Percentiles rank a stretch among this genome's conserved stretches.
Evolutionary conservation across 2,888 invertebrate species (phyloP).

Genomic region (Campopleginae sp.): DNA sequence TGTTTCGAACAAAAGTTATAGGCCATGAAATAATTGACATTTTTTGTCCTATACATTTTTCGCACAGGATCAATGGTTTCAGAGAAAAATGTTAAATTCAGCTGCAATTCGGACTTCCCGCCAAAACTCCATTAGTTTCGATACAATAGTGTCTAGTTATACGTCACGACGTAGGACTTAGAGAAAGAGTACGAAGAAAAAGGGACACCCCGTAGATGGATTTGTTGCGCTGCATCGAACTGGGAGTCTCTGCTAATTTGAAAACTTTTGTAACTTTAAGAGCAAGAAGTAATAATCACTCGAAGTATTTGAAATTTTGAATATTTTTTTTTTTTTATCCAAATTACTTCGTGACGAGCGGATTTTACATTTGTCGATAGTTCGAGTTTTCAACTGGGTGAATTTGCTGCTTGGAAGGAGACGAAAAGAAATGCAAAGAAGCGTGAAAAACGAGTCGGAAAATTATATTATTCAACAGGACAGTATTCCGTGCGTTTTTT

Average conservation of each 20-base stretch:
- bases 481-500: background rate
- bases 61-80: too few species aligned
- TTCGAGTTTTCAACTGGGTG: background rate
- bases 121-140: too few species aligned
- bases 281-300: constrained; percentile 29
- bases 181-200: background rate
- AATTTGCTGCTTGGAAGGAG: background rate
- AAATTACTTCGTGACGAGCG: background rate
- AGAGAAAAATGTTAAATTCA: too few species aligned
- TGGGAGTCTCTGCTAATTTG: constrained; percentile 30
- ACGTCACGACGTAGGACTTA: too few species aligned
- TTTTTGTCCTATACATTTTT: too few species aligned
- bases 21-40: too few species aligned
- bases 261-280: constrained; percentile 38
- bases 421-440: background rate
- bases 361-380: background rate
- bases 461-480: background rate
- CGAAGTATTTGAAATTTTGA: constrained; percentile 24
- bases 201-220: constrained; percentile 15
- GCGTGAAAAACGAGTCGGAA: background rate
- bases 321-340: constrained; percentile 11
- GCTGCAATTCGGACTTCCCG: too few species aligned
- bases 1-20: too few species aligned
- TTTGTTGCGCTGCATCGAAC: background rate
- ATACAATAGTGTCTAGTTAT: too few species aligned